Conservation (phyloP, 2,888 invertebrate species). For the Drosophila melanosoma region DNA sequence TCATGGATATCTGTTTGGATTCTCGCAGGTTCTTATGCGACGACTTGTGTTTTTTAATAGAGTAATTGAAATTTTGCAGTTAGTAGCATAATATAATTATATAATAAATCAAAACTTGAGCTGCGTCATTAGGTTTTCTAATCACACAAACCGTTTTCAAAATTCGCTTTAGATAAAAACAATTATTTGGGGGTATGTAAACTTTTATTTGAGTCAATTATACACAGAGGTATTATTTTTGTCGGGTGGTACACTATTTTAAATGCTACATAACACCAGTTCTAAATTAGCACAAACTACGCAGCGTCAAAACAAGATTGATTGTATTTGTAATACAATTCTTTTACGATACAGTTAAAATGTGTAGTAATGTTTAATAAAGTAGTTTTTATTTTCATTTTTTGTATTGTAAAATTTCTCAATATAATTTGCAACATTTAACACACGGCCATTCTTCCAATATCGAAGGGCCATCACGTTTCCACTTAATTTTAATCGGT, state of each 20-base stretch:
- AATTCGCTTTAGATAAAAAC: neutral
- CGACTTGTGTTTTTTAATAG: neutral
- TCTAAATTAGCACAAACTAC: constrained; percentile 67
- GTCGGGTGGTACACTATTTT: constrained; percentile 67
- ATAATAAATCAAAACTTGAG: neutral
- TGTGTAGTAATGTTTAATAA: constrained; percentile 60
- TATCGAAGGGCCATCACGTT: constrained; percentile 72
- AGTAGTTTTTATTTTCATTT: constrained; percentile 39
- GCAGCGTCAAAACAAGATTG: constrained; percentile 49
- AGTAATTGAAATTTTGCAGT: neutral
- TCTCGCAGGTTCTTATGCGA: neutral
- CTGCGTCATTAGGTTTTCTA: neutral
- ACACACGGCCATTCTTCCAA: constrained; percentile 62
- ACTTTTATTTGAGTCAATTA: constrained; percentile 66
- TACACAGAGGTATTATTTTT: constrained; percentile 56
- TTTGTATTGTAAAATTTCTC: constrained; percentile 61
- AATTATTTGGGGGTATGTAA: constrained; percentile 40
- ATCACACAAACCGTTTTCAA: neutral
- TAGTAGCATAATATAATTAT: too few relatives aligned
- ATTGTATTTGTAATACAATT: constrained; percentile 62
- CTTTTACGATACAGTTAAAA: constrained; percentile 52
- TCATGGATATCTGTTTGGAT: neutral
- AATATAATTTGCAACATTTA: constrained; percentile 69
- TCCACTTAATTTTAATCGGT: constrained; percentile 51
- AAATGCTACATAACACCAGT: constrained; percentile 74